Conservation (phyloP, 2,797 vertebrate species). For the Chaetodon trifasciatus region DNA sequence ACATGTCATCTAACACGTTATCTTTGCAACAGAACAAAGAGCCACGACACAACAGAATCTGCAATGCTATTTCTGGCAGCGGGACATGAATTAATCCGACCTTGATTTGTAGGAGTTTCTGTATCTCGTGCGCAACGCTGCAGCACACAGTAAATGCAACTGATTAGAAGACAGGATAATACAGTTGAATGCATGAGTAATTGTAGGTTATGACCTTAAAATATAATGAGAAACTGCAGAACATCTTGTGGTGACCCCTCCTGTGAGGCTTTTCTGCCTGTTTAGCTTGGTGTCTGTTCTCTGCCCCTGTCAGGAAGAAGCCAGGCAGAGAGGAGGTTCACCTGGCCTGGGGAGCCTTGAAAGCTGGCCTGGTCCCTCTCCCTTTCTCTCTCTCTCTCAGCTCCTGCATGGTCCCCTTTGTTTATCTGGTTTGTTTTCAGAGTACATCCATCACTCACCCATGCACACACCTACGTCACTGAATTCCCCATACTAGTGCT, state of each 20-base stretch:
- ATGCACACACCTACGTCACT: too few species aligned
- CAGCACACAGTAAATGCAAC: constrained; percentile 15
- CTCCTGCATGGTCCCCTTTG: neutral
- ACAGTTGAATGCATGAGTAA: neutral
- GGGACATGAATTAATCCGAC: constrained; percentile 12
- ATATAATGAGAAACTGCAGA: constrained; percentile 28
- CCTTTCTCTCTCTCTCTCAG: too few species aligned
- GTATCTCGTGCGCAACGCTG: neutral
- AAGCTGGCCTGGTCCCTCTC: neutral
- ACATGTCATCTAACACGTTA: constrained; percentile 18
- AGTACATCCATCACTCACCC: too few species aligned
- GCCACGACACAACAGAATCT: neutral
- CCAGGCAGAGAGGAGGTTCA: neutral
- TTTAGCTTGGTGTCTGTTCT: neutral
- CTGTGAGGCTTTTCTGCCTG: neutral
- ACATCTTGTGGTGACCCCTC: constrained; percentile 4
- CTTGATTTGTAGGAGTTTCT: constrained; percentile 16
- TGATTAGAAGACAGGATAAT: constrained; percentile 25
- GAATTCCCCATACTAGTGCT: too few species aligned
- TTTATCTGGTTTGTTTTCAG: neutral
- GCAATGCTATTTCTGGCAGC: neutral
- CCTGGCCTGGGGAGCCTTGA: neutral
- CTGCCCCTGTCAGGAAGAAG: neutral
- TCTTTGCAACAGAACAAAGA: constrained; percentile 7
- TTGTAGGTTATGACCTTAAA: constrained; percentile 25